Evolutionary conservation across 2,113 vertebrate species (phyloP).

Genomic region (Macrotus californicus): DNA sequence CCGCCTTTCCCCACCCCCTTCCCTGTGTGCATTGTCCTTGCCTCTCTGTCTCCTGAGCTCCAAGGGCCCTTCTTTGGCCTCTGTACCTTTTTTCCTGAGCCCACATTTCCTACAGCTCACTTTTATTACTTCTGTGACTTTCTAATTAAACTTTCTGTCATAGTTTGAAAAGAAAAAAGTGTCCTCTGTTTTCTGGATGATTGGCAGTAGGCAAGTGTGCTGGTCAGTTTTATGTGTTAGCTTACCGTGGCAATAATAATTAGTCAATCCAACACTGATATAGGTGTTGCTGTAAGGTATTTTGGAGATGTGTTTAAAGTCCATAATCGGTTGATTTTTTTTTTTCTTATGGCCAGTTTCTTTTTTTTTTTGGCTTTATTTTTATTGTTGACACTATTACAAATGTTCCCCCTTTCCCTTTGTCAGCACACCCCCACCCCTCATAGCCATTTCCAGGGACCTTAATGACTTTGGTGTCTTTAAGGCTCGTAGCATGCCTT

Average conservation of each 20-base stretch:
- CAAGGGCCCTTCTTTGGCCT: not conserved
- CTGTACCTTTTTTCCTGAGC: no score
- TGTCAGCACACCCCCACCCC: no score
- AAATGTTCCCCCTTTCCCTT: no score
- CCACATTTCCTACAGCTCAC: no score
- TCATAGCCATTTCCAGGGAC: not conserved
- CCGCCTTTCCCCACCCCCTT: not conserved
- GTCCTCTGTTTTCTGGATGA: not conserved
- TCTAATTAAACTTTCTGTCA: not conserved
- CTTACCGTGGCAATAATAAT: not conserved
- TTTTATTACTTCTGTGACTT: not conserved
- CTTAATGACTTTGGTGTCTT: not conserved
- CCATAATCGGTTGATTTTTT: not conserved
- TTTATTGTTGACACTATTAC: no score
- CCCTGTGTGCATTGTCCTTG: no score
- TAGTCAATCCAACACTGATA: not conserved
- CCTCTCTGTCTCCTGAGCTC: not conserved
- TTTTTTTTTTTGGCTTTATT: no score
- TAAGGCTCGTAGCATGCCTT: not conserved
- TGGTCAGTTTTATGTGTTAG: not conserved
- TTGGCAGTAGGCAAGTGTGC: not conserved
- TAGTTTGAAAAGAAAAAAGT: conserved; percentile 7
- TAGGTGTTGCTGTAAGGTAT: not conserved
- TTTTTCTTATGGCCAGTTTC: no score
- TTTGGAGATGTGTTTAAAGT: not conserved